Base-by-base conservation (phyloP, 2,113 vertebrate genomes). In the Platichthys stellatus region DNA sequence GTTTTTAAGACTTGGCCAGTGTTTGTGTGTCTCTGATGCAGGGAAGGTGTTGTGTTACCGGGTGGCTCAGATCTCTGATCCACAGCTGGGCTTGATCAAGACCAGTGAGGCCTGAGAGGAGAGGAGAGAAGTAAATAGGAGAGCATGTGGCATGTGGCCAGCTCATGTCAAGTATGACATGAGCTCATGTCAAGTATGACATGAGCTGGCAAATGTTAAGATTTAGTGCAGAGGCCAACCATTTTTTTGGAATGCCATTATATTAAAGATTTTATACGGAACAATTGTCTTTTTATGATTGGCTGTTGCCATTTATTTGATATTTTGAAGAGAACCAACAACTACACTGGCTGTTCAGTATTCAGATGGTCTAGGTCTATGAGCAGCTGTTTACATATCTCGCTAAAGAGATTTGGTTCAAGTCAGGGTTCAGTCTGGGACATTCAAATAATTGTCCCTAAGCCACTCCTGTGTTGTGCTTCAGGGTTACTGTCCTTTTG, bases 41-140 rank as follows among this genome's bases (percentile, higher is more conserved):
- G 24, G 56, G 35, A 28, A 60, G 66, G 67, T 84, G 80, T 88
- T 86, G 69, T 72, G 61, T 89, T 87, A 76, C 73, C 26, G 65
- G 67, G 58, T 2, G 21, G 43, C 83, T 78, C 76, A 79, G 54
- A 78, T 70, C 77, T 72, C 31, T 83, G 81, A 77, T 65, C 81
- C 75, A 87, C 91, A 88, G 81, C 86, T 89, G 84, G 67, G 38
- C 51, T 62, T 81, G 77, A 86, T 86, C 63, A 84, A 57, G 38
- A 72, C 56, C 28, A 71, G 45, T 15, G 20, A 72, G 24, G 51
- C 62, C 78, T 73, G 28, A 71, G 18, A 58, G 66, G 49, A 71
- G 43, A 73, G 43, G 49, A 71, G 43, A 73, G 43, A 60, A 69
- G 56, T 40, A 66, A 40, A 53, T n/a, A 61, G 26, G 40, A 43